phyloP scores from a whole-genome alignment of 2,888 invertebrate genomes.

The Anorthoa munda region DNA sequence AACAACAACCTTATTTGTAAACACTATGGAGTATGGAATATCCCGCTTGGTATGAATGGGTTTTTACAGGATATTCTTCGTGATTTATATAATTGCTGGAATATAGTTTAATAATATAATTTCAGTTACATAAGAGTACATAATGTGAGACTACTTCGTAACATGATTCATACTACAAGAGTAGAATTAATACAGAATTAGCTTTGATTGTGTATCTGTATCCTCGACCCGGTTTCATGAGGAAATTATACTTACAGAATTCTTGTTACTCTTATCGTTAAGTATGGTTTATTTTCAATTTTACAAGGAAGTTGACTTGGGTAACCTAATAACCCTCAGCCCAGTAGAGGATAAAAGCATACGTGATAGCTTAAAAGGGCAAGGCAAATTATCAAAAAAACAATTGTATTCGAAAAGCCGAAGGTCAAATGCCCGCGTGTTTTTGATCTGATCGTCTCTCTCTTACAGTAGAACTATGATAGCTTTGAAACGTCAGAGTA shows the following conservation, averaged over 20 bases:
- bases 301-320: background rate
- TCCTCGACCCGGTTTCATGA: conserved; percentile 26
- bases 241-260: conserved; percentile 19
- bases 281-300: conserved; percentile 1
- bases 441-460: too few relatives aligned
- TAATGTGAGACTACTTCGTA: conserved; percentile 23
- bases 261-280: conserved; percentile 14
- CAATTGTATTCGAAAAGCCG: too few relatives aligned
- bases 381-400: too few relatives aligned
- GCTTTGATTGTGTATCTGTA: conserved; percentile 19
- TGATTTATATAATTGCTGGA: conserved; percentile 30
- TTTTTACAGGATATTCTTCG: conserved; percentile 45
- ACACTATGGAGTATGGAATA: conserved; percentile 24
- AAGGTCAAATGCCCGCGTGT: too few relatives aligned
- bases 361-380: too few relatives aligned
- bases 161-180: conserved; percentile 35
- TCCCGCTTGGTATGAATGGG: conserved; percentile 40
- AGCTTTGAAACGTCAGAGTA: too few relatives aligned
- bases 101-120: conserved; percentile 39
- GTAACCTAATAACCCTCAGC: background rate
- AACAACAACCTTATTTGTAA: conserved; percentile 48
- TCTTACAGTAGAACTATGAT: too few relatives aligned
- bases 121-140: conserved; percentile 51
- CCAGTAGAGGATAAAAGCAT: background rate
- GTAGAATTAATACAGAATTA: conserved; percentile 36